Evolutionary conservation across 2,888 invertebrate species (phyloP), one percentile per base, ranked within the genome.

Genomic region (Troglohyphantes excavatus): DNA sequence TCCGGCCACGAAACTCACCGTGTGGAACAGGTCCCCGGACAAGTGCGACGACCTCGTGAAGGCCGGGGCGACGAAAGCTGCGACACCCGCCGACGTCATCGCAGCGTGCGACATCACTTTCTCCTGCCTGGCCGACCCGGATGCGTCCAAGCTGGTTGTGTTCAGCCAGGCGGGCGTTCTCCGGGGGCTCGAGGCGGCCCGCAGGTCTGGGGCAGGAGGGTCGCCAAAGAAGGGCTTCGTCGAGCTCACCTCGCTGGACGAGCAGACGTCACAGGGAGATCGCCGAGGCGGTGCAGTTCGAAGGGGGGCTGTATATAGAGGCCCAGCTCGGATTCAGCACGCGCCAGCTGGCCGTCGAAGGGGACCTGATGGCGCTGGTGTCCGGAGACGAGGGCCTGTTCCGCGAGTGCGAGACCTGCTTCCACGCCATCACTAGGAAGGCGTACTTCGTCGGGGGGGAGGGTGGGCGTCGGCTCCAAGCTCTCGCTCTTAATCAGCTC

Each of bases 191-290:
- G 86, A n/a, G 53, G n/a, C 13, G 17, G n/a, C 17, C 2, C 53
- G 53, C n/a, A 53, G n/a, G 33, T n/a, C n/a, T n/a, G n/a, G n/a
- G 3, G 39, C 39, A 3, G 39, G 39, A 1, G 13, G 39, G 17
- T 5, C 53, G 3, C 13, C 5, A 9, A 53, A n/a, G 26, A 99
- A 98, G 94, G 97, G 97, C 79, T 99, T 97, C 94, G 97, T 99
- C 11, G 98, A 99, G 94, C 98, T 99, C 98, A 98, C 98, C 6
- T 97, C 97, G 1, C 97, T 98, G 91, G 98, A 98, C 94, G 96
- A 97, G 0, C 97, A 98, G 93, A 98, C 98, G 0, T 98, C 98
- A 5, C 96, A 96, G 93, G 98, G 53, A 98, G 93, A 97, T 98
- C 92, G 96, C 97, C 27, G 98, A 98, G 53, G 84, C 76, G 9